These are phyloP conservation scores for Borostomias antarcticus DNA, from an alignment of 2,797 vertebrate genomes.

Conservation along the genomic window DNA sequence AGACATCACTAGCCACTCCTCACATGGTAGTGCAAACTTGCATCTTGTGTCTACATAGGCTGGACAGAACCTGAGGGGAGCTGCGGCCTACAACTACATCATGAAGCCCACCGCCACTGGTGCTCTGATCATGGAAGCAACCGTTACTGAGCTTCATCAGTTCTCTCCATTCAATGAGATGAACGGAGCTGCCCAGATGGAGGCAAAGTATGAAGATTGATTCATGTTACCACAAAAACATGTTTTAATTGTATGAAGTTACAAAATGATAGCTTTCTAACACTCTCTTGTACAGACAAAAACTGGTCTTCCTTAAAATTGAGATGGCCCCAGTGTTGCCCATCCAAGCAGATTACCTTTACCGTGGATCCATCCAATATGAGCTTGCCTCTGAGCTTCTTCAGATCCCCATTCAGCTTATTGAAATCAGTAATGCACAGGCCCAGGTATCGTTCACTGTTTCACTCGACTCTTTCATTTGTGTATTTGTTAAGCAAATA, in stretches of 20 bases:
- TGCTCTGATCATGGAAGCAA: conserved; percentile 63
- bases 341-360: conserved; percentile 66
- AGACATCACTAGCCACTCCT: conserved; percentile 6
- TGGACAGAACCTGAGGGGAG: conserved; percentile 68
- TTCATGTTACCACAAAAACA: background rate
- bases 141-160: conserved; percentile 72
- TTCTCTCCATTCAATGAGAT: conserved; percentile 71
- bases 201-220: conserved; percentile 77
- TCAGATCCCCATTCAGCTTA: conserved; percentile 65
- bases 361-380: conserved; percentile 76
- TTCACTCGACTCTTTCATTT: too few species aligned
- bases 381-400: conserved; percentile 75
- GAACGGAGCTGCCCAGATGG: conserved; percentile 77
- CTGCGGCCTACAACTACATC: conserved; percentile 72
- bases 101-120: conserved; percentile 64
- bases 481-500: too few species aligned
- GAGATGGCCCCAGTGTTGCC: conserved; percentile 32
- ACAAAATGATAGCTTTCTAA: background rate
- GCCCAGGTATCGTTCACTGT: conserved; percentile 74
- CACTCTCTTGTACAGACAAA: conserved; percentile 73
- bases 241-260: background rate
- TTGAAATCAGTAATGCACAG: conserved; percentile 63
- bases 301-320: conserved; percentile 66
- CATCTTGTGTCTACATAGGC: conserved; percentile 58
- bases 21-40: conserved; percentile 56